Evolutionary conservation across 2,113 vertebrate species (phyloP), one percentile per base, ranked within the genome.

Genomic region (Chlamydotis undulata): DNA sequence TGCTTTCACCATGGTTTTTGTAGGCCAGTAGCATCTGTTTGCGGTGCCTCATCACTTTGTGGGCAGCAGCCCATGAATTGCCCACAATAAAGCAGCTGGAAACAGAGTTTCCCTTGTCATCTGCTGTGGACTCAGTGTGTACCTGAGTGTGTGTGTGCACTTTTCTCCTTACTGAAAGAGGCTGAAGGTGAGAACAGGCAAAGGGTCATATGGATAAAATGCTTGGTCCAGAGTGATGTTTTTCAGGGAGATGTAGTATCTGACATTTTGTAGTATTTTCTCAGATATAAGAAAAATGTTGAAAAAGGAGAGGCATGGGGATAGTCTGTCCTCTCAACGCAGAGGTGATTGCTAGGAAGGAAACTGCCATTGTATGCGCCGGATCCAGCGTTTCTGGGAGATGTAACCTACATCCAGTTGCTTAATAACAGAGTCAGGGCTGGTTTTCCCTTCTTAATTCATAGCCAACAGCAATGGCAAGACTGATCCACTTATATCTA

Each of bases 1-100:
- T 0, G 0, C 17, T 13, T 25, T 12, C 17, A 12, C 16, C 16
- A 2, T 0, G 0, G 17, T 13, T 25, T 12, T 11, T 64, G 10
- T 23, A 60, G 43, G 56, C 35, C 22, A 10, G 22, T 4, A 47
- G 33, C 35, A 78, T 17, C 12, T 1, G 0, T 29, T 57, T 21
- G 24, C 33, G 19, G 17, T 21, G 7, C 24, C 33, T 56, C 12
- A 41, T 45, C 28, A 4, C 43, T 68, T 53, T 68, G 56, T 4
- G 6, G 52, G 33, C 69, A 83, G 52, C 39, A 70, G 45, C 11
- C 83, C 43, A 23, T 31, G 22, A 49, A 33, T 3, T 82, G 29
- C 28, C 21, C 39, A 31, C 19, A 21, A 41, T 68, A 68, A 80
- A 64, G 47, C 24, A 60, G 14, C 25, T 60, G 57, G 49, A 84